Evolutionary conservation across 2,888 invertebrate genomes (phyloP).

Genomic region (Volucella bombylans): DNA sequence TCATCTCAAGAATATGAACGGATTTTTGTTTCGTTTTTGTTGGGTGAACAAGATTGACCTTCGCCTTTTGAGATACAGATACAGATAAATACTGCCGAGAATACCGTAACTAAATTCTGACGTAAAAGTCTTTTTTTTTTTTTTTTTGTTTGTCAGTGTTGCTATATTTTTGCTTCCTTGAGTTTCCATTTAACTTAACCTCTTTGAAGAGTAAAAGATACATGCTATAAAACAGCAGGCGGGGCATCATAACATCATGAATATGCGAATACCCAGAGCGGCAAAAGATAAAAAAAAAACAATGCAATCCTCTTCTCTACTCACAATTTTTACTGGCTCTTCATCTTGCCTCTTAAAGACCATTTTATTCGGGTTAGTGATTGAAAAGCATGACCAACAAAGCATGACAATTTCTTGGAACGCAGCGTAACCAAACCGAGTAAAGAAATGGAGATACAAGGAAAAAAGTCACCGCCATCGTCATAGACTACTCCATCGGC

Average conservation of each 20-base stretch:
- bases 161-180: no score
- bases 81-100: slow-evolving; percentile 49
- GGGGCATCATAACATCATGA: slow-evolving; percentile 1
- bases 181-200: slow-evolving; percentile 24
- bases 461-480: slow-evolving; percentile 20
- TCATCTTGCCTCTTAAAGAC: not conserved
- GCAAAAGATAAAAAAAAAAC: not conserved
- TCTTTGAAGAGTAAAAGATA: slow-evolving; percentile 16
- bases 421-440: slow-evolving; percentile 51
- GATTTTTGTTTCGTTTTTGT: slow-evolving; percentile 52
- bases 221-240: slow-evolving; percentile 41
- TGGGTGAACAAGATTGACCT: slow-evolving; percentile 68
- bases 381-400: slow-evolving; percentile 69
- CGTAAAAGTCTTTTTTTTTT: slow-evolving; percentile 45
- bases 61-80: slow-evolving; percentile 61
- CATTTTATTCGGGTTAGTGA: slow-evolving; percentile 55
- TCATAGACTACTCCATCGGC: slow-evolving; percentile 13
- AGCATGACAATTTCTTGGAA: slow-evolving; percentile 66
- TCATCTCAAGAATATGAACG: no score
- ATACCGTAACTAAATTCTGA: slow-evolving; percentile 67
- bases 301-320: slow-evolving; percentile 26
- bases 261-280: not conserved
- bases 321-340: slow-evolving; percentile 26
- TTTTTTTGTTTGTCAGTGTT: not conserved
- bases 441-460: slow-evolving; percentile 7